A percentile compares a stretch with the other conserved stretches of the same genome.
These are phyloP conservation scores for Plemyria rubiginata DNA, from an alignment of 2,888 invertebrate species.

Conservation along the genomic window DNA sequence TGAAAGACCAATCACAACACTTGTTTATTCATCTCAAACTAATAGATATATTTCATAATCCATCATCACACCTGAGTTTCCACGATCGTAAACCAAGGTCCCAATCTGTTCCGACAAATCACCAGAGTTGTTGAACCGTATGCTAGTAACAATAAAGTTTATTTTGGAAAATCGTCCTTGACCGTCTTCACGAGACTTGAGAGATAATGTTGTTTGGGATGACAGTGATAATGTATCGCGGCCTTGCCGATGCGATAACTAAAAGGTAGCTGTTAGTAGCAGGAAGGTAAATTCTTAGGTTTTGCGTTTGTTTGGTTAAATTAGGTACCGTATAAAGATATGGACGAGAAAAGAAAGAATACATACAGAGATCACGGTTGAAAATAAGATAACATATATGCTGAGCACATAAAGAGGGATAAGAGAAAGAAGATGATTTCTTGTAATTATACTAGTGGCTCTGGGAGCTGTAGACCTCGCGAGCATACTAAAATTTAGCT, in stretches of 20 bases:
- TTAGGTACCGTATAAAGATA: too few species aligned
- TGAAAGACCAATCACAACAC: conserved; percentile 11
- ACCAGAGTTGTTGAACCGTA: conserved; percentile 17
- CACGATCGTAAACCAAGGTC: conserved; percentile 39
- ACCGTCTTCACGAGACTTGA: conserved; percentile 44
- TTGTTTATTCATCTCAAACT: conserved; percentile 19
- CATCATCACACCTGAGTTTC: conserved; percentile 36
- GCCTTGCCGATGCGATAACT: conserved; percentile 54
- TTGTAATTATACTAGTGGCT: too few species aligned
- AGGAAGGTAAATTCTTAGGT: conserved; percentile 20
- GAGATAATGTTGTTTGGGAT: conserved; percentile 61
- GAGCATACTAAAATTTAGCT: too few species aligned
- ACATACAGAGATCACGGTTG: too few species aligned
- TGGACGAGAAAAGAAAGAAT: too few species aligned
- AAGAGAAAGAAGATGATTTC: background rate
- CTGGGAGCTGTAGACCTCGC: too few species aligned
- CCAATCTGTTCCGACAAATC: conserved; percentile 16
- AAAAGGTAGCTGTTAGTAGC: conserved; percentile 32
- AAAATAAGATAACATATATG: too few species aligned
- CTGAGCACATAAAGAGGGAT: background rate
- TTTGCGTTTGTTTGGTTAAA: conserved; percentile 7
- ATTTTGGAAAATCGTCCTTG: conserved; percentile 40
- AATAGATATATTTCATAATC: conserved; percentile 30
- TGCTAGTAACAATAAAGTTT: conserved; percentile 23
- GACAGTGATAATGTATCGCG: conserved; percentile 61